Evolutionary conservation across 2,113 vertebrate genomes (phyloP).

Genomic region (Lagopus leucura): DNA sequence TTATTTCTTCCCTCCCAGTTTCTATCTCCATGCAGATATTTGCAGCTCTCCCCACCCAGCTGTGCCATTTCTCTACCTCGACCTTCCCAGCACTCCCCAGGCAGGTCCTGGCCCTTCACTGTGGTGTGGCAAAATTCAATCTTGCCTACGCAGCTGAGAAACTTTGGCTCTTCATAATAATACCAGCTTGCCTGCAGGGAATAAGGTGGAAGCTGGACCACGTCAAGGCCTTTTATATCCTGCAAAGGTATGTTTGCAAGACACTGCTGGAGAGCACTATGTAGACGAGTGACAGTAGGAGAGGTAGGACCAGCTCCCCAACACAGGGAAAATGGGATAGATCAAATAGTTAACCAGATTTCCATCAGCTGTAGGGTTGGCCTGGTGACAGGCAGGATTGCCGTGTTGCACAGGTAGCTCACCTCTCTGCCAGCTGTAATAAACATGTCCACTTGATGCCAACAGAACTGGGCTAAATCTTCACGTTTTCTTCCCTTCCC

Average conservation of each 20-base stretch:
- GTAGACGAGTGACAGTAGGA: background rate
- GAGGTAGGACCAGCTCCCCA: background rate
- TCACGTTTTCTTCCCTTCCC: background rate
- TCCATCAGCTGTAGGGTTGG: background rate
- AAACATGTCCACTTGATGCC: fast-evolving
- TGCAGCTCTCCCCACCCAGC: background rate
- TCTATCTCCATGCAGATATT: background rate
- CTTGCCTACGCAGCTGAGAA: background rate
- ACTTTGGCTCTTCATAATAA: background rate
- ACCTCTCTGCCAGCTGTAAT: background rate
- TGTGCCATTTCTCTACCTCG: background rate
- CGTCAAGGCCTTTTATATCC: background rate
- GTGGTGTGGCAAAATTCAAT: background rate
- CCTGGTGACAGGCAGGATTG: background rate
- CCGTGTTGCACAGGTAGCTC: background rate
- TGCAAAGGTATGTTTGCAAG: background rate
- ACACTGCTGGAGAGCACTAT: background rate
- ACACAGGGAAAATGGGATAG: fast-evolving
- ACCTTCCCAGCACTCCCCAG: background rate
- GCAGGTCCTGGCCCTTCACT: background rate
- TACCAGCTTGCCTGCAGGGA: background rate
- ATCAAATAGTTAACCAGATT: background rate
- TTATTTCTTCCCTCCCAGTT: background rate
- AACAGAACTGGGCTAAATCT: background rate
- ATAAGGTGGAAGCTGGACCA: background rate